A percentile compares a stretch with the other conserved stretches of the same genome.
Evolutionary conservation across 2,888 invertebrate genomes (phyloP).

Genomic region (Bellardia pandia): DNA sequence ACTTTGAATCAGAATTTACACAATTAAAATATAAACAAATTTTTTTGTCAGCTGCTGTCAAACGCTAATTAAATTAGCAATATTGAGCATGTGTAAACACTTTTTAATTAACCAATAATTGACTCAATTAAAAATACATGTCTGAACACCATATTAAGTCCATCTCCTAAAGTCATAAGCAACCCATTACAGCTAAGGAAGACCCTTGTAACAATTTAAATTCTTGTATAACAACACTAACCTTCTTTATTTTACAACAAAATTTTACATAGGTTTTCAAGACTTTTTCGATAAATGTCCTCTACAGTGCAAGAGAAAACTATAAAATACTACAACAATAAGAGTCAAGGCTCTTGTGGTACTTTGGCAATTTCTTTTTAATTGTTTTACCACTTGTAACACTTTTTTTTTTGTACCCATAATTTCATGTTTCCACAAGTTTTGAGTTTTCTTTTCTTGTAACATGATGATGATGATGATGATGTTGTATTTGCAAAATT

Average conservation of each 20-base stretch:
- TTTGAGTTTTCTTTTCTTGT: conserved; percentile 12
- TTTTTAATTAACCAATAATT: too few species aligned
- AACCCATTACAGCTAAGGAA: too few species aligned
- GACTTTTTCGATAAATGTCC: conserved; percentile 26
- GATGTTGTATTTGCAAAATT: conserved; percentile 48
- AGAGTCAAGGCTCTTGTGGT: conserved; percentile 60
- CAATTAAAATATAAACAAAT: too few species aligned
- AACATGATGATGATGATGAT: conserved; percentile 2
- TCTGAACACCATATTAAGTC: too few species aligned
- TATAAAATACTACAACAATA: neutral
- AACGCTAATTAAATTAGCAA: too few species aligned
- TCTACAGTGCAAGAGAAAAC: neutral
- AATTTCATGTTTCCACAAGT: conserved; percentile 13
- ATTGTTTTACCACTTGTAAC: conserved; percentile 63
- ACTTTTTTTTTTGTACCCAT: conserved; percentile 32
- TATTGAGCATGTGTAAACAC: too few species aligned
- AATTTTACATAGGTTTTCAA: conserved; percentile 38
- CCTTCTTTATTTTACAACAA: neutral
- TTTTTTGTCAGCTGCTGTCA: too few species aligned
- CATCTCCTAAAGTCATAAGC: too few species aligned
- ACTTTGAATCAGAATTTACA: too few species aligned
- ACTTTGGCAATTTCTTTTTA: conserved; percentile 28
- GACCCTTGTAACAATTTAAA: neutral
- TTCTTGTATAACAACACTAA: neutral
- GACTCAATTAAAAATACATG: too few species aligned